A percentile compares a stretch with the other conserved stretches of the same genome.
phyloP scores from a whole-genome alignment of 2,113 vertebrate genomes.

The Ivindomyrus marchei region DNA sequence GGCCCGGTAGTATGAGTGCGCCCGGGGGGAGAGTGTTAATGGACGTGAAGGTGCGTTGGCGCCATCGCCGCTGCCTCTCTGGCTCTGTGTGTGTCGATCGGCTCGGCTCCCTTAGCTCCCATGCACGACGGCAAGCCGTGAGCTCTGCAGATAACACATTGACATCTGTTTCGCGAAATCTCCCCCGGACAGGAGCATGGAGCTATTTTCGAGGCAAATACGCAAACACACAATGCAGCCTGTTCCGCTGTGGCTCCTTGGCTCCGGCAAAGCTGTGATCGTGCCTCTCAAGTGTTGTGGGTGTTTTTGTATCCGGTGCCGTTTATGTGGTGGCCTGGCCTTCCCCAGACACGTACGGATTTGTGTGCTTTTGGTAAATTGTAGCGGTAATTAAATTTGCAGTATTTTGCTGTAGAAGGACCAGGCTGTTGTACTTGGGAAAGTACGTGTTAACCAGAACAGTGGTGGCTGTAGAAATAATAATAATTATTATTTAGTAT shows the following conservation, averaged over 20 bases:
- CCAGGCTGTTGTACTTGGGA: not conserved
- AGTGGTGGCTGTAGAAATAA: not conserved
- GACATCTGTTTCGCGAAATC: conserved; percentile 15
- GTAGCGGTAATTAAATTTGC: not conserved
- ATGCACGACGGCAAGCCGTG: not conserved
- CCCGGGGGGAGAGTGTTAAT: not conserved
- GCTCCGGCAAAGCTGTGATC: not conserved
- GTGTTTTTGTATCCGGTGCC: not conserved
- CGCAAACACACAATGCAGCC: not conserved
- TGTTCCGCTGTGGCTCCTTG: not conserved
- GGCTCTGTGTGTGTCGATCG: not conserved
- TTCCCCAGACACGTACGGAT: not conserved
- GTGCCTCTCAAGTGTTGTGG: not conserved
- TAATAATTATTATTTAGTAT: not conserved
- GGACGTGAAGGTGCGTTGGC: not conserved
- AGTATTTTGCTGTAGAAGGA: not conserved
- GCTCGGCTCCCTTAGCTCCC: not conserved
- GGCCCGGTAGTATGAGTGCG: not conserved
- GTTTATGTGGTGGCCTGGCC: not conserved
- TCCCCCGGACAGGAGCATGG: not conserved
- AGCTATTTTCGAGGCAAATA: conserved; percentile 9
- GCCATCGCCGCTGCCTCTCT: not conserved
- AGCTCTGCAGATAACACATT: conserved; percentile 11
- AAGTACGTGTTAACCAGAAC: not conserved
- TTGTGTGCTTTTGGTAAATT: not conserved